Percentiles rank a stretch among this genome's conserved stretches.
These are phyloP conservation scores for Dendroctonus valens DNA, from an alignment of 1,140 invertebrate species.

Conservation along the genomic window DNA sequence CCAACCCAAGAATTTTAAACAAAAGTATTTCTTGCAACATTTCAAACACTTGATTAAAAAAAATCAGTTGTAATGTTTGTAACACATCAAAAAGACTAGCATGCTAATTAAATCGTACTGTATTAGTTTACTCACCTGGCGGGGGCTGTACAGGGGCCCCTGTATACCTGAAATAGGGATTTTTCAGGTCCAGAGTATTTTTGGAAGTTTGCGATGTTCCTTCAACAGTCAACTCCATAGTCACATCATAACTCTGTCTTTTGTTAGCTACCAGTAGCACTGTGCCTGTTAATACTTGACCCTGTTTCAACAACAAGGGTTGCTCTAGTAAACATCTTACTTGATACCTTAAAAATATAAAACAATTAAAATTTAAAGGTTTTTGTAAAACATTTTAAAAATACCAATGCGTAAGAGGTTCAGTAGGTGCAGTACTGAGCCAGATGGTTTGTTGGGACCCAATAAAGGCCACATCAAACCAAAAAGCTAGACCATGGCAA, in stretches of 20 bases:
- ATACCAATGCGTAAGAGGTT: conserved; percentile 96
- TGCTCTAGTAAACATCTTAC: conserved; percentile 93
- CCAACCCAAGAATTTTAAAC: too few species aligned
- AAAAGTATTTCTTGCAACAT: too few species aligned
- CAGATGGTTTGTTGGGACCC: conserved; percentile 89
- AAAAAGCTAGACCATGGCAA: conserved; percentile 97
- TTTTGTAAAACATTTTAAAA: not conserved
- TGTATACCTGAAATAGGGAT: conserved; percentile 96
- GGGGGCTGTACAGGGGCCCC: conserved; percentile 84
- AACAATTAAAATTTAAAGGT: not conserved
- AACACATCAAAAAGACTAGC: too few species aligned
- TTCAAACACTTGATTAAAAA: too few species aligned
- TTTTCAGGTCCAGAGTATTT: conserved; percentile 97
- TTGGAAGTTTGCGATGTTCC: conserved; percentile 79
- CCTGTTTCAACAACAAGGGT: conserved; percentile 93
- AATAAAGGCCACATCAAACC: conserved; percentile 99
- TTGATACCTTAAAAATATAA: conserved; percentile 68
- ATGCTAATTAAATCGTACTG: too few species aligned
- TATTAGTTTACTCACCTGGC: conserved; percentile 57
- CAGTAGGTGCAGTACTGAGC: conserved; percentile 97
- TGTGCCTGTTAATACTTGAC: conserved; percentile 85
- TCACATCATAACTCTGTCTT: conserved; percentile 98
- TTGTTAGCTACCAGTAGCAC: conserved; percentile 91
- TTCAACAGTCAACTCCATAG: conserved; percentile 89
- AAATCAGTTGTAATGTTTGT: too few species aligned